These are phyloP conservation scores for Silurus lanzhouensis DNA, from an alignment of 2,797 vertebrate species.

Conservation along the genomic window DNA sequence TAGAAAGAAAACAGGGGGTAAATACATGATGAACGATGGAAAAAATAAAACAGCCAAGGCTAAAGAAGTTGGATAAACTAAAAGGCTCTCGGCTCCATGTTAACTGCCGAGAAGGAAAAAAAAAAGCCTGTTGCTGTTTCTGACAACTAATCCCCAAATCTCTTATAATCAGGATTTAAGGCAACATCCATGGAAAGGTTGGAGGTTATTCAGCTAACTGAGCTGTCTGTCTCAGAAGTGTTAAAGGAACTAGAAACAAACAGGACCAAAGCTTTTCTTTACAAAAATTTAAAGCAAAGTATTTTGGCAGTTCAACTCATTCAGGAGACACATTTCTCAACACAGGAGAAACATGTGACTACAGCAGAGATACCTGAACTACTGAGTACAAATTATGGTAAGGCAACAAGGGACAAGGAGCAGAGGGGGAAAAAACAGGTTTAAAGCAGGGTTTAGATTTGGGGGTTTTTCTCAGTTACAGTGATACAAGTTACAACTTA, in stretches of 20 bases:
- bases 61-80: background rate
- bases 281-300: no score
- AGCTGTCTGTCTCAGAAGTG: conserved; percentile 42
- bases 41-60: conserved; percentile 53
- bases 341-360: conserved; percentile 57
- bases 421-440: background rate
- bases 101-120: background rate
- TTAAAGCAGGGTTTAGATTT: background rate
- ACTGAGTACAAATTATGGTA: conserved; percentile 63
- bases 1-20: background rate
- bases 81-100: background rate
- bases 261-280: conserved; percentile 49
- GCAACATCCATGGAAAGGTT: conserved; percentile 72
- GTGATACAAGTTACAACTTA: background rate
- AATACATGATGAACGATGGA: conserved; percentile 15
- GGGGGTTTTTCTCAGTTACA: background rate
- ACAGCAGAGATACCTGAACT: conserved; percentile 40
- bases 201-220: conserved; percentile 62
- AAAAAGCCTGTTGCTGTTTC: conserved; percentile 64
- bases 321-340: conserved; percentile 27
- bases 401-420: conserved; percentile 52
- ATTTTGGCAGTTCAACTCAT: background rate
- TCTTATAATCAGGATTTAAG: conserved; percentile 79
- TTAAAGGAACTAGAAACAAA: conserved; percentile 50
- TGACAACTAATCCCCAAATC: conserved; percentile 79